Percentiles rank a stretch among this genome's conserved stretches.
Conservation (phyloP, 2,113 vertebrate genomes). For the Bostrychus sinensis region DNA sequence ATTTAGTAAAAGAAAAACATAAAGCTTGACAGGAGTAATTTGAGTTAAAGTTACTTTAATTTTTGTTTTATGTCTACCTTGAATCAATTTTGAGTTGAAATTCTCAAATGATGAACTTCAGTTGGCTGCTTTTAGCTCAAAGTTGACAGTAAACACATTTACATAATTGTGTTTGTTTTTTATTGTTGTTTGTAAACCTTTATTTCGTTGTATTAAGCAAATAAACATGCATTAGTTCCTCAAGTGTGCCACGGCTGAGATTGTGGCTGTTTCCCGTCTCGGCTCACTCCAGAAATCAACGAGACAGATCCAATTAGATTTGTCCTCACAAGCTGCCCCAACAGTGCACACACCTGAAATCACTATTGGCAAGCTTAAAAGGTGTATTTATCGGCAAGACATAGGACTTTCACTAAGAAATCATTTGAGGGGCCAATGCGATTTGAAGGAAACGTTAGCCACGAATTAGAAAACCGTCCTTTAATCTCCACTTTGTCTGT, state of each 20-base stretch:
- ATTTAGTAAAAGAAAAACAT: no score
- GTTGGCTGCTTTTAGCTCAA: constrained; percentile 86
- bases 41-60: no score
- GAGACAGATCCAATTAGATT: constrained; percentile 57
- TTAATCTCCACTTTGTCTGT: constrained; percentile 55
- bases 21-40: no score
- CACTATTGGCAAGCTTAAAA: constrained; percentile 42
- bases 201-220: background rate
- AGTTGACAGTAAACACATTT: constrained; percentile 79
- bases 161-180: constrained; percentile 77
- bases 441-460: constrained; percentile 3
- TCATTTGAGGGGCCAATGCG: constrained; percentile 43
- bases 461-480: background rate
- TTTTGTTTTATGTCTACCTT: background rate
- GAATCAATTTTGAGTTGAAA: background rate
- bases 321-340: constrained; percentile 39
- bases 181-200: constrained; percentile 27
- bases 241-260: background rate
- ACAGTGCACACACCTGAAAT: constrained; percentile 50
- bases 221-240: background rate
- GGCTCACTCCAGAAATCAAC: constrained; percentile 17
- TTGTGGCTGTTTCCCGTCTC: constrained; percentile 1
- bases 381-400: constrained; percentile 27
- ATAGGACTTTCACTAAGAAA: constrained; percentile 39
- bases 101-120: no score